Conservation (phyloP, 2,888 invertebrate genomes). For the Apeira syringaria region DNA sequence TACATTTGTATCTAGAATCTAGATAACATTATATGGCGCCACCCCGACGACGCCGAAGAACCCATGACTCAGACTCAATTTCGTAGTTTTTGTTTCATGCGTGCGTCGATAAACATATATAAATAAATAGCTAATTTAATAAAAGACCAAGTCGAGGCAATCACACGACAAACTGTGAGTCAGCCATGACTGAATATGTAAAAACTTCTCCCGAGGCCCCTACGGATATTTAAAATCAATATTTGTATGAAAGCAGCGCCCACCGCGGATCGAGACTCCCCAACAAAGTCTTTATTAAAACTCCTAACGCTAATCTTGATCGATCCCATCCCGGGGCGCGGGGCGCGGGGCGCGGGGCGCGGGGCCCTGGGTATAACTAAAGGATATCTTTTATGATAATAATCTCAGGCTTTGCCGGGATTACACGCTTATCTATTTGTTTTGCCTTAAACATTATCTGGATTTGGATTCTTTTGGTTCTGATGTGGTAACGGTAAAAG, state of each 20-base stretch:
- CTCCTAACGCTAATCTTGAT: slow-evolving; percentile 18
- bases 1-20: no score
- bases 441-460: slow-evolving; percentile 23
- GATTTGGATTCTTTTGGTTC: slow-evolving; percentile 25
- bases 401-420: slow-evolving; percentile 27
- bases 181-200: no score
- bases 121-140: no score
- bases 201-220: no score
- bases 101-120: no score
- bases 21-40: no score
- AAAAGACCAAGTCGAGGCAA: no score
- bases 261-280: neutral
- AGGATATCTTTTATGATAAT: slow-evolving; percentile 28
- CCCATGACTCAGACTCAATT: no score
- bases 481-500: slow-evolving; percentile 7
- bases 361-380: slow-evolving; percentile 21
- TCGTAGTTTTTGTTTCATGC: no score
- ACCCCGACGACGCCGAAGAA: no score
- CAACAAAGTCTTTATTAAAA: slow-evolving; percentile 20
- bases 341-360: no score
- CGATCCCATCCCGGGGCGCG: slow-evolving; percentile 19
- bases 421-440: slow-evolving; percentile 32
- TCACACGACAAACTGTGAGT: no score
- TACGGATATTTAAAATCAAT: neutral
- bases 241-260: neutral